Evolutionary conservation across 1,140 invertebrate species (phyloP).

Genomic region (Gonioctena quinquepunctata): DNA sequence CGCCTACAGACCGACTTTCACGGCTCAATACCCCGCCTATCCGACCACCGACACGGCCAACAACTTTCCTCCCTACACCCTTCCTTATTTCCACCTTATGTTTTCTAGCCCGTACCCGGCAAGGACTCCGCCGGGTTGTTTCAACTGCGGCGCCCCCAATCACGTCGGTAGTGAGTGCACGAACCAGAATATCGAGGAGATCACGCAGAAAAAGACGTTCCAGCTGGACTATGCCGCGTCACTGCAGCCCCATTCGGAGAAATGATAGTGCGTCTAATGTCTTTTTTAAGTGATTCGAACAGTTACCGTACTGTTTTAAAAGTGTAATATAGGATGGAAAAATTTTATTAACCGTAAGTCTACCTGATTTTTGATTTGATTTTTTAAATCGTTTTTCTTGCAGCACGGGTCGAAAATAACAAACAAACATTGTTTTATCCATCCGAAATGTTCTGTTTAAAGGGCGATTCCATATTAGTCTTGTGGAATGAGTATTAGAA

Average conservation of each 20-base stretch:
- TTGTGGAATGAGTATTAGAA: no score
- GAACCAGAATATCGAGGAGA: constrained; percentile 85
- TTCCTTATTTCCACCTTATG: constrained; percentile 56
- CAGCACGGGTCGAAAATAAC: background rate
- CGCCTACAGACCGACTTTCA: constrained; percentile 38
- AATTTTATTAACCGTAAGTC: background rate
- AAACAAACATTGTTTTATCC: no score
- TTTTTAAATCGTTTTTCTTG: background rate
- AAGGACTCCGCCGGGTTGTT: constrained; percentile 59
- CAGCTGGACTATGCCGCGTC: constrained; percentile 47
- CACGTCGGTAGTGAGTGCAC: constrained; percentile 84
- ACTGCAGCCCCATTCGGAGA: constrained; percentile 21
- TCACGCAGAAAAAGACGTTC: constrained; percentile 70
- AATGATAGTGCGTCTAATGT: constrained; percentile 19
- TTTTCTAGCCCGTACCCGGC: constrained; percentile 54
- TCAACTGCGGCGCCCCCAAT: constrained; percentile 75
- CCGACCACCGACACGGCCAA: constrained; percentile 23
- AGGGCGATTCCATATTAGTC: no score
- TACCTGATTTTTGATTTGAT: background rate
- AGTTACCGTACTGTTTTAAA: constrained; percentile 33
- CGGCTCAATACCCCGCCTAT: constrained; percentile 35
- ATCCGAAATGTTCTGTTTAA: no score
- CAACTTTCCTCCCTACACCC: constrained; percentile 53
- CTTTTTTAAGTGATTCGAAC: constrained; percentile 19
- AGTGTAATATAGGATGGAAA: constrained; percentile 11